Base-by-base conservation (phyloP, 2,113 vertebrate genomes). In the Zosterops borbonicus region DNA sequence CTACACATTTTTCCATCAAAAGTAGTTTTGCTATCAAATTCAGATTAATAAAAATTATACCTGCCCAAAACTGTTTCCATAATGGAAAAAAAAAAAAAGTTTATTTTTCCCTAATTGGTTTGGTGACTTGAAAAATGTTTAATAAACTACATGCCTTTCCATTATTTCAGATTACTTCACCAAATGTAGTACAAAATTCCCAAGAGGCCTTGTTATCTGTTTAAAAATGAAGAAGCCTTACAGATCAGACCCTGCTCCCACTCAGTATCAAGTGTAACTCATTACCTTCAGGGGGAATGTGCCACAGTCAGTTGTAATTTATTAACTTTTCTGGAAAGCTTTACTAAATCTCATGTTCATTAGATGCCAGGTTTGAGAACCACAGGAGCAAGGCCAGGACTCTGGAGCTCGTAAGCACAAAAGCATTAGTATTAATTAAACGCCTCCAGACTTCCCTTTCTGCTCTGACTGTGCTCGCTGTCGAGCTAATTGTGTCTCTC, bases 381-480 rank as follows among this genome's bases (percentile, higher is more conserved):
- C 56, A 89, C 41, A 64, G 49, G 64, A 91, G 24, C 59, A 47
- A 80, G 56, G 62, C 37, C 29, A 15, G 4, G 14, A 58, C 76
- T 81, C 76, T 46, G 35, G 33, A 44, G 37, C 52, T 49, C 16
- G 56, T 16, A 69, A 86, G 59, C 59, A 70, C 90, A 77, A 92
- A 88, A 55, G 29, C 56, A 78, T 88, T 44, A 94, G 81, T 53
- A 79, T 65, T 89, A 93, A 93, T 83, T 74, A 92, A 96, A 87
- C 0, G 1, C 73, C 89, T 93, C 83, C 94, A 94, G 86, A 77
- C 31, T 28, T 74, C 71, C 59, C 71, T 65, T 59, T 86, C 82
- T 79, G 47, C 49, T 74, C 63, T 60, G 59, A 60, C 78, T 75
- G 31, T 0, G 1, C 65, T 91, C 29, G 49, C 55, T 92, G 58